Conservation (phyloP, 2,113 vertebrate genomes). For the Drymodes brunneopygia region DNA sequence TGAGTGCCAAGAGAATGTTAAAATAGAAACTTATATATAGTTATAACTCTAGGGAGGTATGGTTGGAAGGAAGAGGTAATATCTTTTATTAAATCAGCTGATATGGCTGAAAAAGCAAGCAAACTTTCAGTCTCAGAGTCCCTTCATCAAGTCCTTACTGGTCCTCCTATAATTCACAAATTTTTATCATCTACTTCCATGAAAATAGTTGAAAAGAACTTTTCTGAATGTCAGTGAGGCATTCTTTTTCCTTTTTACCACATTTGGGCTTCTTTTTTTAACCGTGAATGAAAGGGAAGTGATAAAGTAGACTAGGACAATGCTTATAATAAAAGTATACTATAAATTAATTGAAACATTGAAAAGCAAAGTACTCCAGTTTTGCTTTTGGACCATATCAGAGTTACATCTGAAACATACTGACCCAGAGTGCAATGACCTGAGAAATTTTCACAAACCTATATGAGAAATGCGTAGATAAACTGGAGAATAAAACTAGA, state of each 20-base stretch:
- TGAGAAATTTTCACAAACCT: neutral
- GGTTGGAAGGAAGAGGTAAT: neutral
- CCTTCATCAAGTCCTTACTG: neutral
- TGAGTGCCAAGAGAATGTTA: neutral
- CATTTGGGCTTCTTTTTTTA: neutral
- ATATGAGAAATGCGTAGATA: neutral
- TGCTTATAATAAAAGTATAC: neutral
- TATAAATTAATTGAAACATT: neutral
- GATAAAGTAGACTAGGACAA: neutral
- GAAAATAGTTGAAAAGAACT: neutral
- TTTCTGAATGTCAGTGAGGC: neutral
- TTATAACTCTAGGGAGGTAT: neutral
- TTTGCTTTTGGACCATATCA: neutral
- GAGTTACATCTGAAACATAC: neutral
- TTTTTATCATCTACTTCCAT: neutral
- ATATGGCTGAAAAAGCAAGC: slow-evolving; percentile 10
- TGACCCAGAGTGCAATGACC: neutral
- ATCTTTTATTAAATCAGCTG: slow-evolving; percentile 21
- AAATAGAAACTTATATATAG: neutral
- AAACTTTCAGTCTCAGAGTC: neutral
- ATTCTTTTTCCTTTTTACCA: neutral
- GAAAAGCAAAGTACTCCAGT: neutral
- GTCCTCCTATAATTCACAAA: neutral
- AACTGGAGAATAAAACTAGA: neutral
- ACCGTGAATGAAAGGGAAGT: neutral